Evolutionary conservation across 2,113 vertebrate species (phyloP).

Genomic region (Corapipo altera): DNA sequence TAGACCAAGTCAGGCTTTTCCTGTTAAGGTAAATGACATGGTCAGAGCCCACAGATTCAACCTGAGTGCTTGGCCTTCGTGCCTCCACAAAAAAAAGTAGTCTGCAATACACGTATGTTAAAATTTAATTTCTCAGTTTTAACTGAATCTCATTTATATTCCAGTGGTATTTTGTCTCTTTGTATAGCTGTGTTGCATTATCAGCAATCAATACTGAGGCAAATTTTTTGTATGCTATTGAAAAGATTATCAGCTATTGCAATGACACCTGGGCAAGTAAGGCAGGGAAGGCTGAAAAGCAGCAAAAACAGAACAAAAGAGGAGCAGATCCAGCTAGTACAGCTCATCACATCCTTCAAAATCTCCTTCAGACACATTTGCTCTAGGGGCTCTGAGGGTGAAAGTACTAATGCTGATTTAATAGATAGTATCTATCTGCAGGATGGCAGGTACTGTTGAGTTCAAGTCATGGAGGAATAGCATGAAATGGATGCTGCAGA

Average conservation of each 20-base stretch:
- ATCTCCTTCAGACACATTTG: neutral
- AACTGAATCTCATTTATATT: neutral
- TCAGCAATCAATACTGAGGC: neutral
- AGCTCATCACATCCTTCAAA: neutral
- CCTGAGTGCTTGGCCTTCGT: neutral
- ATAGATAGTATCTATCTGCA: neutral
- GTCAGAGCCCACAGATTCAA: neutral
- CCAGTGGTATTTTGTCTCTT: neutral
- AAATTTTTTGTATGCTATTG: neutral
- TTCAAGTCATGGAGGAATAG: neutral
- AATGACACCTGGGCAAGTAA: neutral
- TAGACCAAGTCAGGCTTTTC: neutral
- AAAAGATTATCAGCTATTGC: neutral
- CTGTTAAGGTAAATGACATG: neutral
- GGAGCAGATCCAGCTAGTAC: neutral
- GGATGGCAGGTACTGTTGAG: neutral
- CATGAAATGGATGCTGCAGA: neutral
- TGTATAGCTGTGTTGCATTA: neutral
- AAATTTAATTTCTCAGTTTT: neutral
- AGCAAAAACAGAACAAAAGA: neutral
- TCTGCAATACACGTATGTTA: neutral
- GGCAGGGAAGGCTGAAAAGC: neutral
- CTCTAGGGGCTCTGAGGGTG: neutral
- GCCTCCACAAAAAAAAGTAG: neutral
- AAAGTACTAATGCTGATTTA: neutral